Conservation (phyloP, 2,888 invertebrate genomes). For the Pristionchus japonicus region DNA sequence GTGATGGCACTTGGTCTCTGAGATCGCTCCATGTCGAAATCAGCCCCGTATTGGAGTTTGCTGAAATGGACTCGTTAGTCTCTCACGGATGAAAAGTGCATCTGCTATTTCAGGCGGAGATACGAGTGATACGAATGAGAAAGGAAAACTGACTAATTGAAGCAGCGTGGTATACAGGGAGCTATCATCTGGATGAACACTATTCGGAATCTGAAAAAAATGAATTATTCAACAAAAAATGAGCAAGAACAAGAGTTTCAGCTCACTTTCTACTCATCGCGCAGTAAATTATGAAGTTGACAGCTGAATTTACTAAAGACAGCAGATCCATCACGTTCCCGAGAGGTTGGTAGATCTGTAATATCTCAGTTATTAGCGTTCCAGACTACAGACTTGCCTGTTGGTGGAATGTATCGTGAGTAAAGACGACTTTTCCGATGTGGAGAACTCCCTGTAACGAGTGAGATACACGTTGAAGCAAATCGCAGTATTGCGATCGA, state of each 20-base stretch:
- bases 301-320: conserved; percentile 71
- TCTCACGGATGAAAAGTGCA: background rate
- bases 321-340: conserved; percentile 74
- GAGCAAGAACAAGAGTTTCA: background rate
- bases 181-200: conserved; percentile 72
- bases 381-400: conserved; percentile 45
- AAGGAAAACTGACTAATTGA: conserved; percentile 55
- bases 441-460: conserved; percentile 63
- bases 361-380: background rate
- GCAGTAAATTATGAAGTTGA: conserved; percentile 74
- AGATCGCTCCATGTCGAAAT: conserved; percentile 9
- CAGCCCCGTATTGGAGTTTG: conserved; percentile 19
- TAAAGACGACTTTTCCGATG: conserved; percentile 71
- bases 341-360: conserved; percentile 61
- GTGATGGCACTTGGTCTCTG: conserved; percentile 43
- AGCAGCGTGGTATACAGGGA: conserved; percentile 57
- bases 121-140: background rate
- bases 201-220: conserved; percentile 56
- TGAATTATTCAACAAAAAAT: background rate
- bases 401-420: conserved; percentile 70
- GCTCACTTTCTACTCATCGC: conserved; percentile 73
- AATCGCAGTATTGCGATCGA: too few species aligned
- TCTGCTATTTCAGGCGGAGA: background rate
- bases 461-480: too few species aligned
- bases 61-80: background rate